Evolutionary conservation across 37 sponge, comb jelly and placozoan species (phyloP).

Genomic region (Dysidea cf. avara): DNA sequence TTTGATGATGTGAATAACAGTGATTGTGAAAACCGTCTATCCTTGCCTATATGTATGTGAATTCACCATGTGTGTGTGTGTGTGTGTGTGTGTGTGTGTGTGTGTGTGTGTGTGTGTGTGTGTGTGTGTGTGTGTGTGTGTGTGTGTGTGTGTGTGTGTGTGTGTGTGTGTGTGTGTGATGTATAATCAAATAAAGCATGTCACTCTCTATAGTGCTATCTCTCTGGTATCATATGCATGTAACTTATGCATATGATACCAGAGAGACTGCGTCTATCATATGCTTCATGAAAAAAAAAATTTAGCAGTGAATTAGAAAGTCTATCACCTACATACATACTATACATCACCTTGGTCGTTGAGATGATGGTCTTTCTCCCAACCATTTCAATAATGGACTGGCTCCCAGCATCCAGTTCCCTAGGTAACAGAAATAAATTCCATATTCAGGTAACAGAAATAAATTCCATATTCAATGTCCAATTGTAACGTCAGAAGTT

Average conservation of each 20-base stretch:
- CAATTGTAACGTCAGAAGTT: too few relatives aligned
- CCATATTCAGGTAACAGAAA: too few relatives aligned
- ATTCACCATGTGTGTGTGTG: constrained; percentile 13
- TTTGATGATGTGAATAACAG: too few relatives aligned
- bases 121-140: constrained; percentile 15
- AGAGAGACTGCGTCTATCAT: too few relatives aligned
- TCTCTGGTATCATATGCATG: too few relatives aligned
- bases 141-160: constrained; percentile 5
- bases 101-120: constrained; percentile 9
- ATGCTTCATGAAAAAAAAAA: too few relatives aligned
- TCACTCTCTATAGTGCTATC: neutral
- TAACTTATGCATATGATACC: too few relatives aligned
- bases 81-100: constrained; percentile 17
- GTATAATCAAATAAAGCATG: neutral
- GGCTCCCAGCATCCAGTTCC: constrained; percentile 17
- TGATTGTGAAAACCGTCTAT: too few relatives aligned
- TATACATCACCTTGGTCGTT: neutral
- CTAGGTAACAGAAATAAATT: neutral
- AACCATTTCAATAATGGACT: neutral
- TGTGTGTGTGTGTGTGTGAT: constrained; percentile 12
- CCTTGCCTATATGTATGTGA: too few relatives aligned
- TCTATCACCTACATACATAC: too few relatives aligned
- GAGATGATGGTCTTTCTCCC: neutral
- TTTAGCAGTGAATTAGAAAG: too few relatives aligned
- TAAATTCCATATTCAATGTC: too few relatives aligned